phyloP scores from a whole-genome alignment of 2,113 vertebrate species.

The Lethenteron reissneri region DNA sequence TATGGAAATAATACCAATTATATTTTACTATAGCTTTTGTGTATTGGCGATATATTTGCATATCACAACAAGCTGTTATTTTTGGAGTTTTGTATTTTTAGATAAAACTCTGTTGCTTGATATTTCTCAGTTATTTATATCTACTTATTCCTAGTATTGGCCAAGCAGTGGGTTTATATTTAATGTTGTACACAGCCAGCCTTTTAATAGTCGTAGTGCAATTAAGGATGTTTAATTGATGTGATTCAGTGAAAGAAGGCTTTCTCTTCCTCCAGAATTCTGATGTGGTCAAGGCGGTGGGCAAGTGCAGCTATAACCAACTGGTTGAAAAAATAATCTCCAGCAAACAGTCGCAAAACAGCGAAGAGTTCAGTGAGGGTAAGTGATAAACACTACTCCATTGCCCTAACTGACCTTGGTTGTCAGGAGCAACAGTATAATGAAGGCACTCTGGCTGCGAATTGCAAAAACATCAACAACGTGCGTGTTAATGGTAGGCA shows the following conservation, averaged over 20 bases:
- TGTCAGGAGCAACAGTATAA: too few species aligned
- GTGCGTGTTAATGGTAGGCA: too few species aligned
- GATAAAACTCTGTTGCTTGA: too few species aligned
- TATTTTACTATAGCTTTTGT: neutral
- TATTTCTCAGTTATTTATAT: constrained; percentile 7
- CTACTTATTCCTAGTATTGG: too few species aligned
- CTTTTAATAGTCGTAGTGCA: too few species aligned
- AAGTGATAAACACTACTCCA: constrained; percentile 7
- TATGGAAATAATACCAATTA: neutral
- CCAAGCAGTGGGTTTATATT: too few species aligned
- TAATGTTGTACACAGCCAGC: too few species aligned
- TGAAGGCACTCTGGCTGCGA: too few species aligned
- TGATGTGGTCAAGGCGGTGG: constrained; percentile 81
- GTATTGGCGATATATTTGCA: neutral
- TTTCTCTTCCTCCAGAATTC: constrained; percentile 30
- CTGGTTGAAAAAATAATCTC: constrained; percentile 96
- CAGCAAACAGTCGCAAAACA: constrained; percentile 85
- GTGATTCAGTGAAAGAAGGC: neutral
- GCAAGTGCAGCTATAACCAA: constrained; percentile 98
- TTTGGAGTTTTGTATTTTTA: neutral
- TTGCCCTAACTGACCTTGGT: too few species aligned
- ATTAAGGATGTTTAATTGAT: too few species aligned
- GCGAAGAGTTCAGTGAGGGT: constrained; percentile 87
- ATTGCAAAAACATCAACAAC: too few species aligned
- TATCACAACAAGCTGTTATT: neutral